A percentile compares a stretch with the other conserved stretches of the same genome.
phyloP scores from a whole-genome alignment of 2,797 vertebrate species.

The Ciconia nigra region DNA sequence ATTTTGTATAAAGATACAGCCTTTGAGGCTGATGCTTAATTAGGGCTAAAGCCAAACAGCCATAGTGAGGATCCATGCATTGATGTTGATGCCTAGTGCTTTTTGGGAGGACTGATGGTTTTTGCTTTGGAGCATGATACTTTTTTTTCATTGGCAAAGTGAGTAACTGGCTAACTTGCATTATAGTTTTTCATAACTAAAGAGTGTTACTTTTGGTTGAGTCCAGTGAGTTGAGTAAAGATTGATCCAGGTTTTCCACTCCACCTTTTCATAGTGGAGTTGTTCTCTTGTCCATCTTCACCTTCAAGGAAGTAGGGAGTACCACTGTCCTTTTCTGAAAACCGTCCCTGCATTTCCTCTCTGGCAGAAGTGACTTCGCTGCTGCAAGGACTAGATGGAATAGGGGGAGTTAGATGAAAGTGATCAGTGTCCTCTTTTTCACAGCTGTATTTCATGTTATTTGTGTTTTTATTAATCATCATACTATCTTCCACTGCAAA shows the following conservation, averaged over 20 bases:
- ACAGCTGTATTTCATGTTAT: not conserved
- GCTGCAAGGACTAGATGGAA: not conserved
- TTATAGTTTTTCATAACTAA: not conserved
- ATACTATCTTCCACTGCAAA: not conserved
- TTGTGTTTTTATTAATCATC: not conserved
- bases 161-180: not conserved
- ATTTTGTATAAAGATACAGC: not conserved
- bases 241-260: not conserved
- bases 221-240: not conserved
- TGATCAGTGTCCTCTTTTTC: not conserved
- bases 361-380: not conserved
- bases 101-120: not conserved
- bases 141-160: not conserved
- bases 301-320: not conserved
- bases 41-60: not conserved
- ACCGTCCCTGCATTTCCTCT: not conserved
- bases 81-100: not conserved
- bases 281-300: not conserved
- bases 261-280: not conserved
- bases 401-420: not conserved
- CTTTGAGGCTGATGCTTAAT: not conserved
- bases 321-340: not conserved
- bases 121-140: not conserved
- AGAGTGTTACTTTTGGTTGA: not conserved
- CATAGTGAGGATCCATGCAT: not conserved